phyloP scores from a whole-genome alignment of 2,113 vertebrate species.

The Struthidea cinerea region DNA sequence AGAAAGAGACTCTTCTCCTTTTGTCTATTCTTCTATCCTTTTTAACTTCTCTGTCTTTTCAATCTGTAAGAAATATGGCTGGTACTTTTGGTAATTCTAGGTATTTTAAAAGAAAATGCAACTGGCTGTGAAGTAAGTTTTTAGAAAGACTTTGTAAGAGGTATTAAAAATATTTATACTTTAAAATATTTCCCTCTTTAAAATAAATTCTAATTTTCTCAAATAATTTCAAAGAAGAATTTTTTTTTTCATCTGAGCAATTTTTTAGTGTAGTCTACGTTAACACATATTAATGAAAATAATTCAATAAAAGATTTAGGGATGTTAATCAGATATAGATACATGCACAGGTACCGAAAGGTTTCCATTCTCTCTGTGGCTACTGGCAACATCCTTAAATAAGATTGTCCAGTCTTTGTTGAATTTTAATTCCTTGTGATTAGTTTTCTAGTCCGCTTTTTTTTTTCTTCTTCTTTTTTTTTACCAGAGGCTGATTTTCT shows the following conservation, averaged over 20 bases:
- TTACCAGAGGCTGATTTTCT: background rate
- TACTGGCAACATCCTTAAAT: background rate
- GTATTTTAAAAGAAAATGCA: background rate
- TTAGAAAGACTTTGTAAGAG: background rate
- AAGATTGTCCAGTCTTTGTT: background rate
- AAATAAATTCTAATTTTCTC: background rate
- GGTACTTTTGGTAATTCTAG: background rate
- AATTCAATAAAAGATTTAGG: background rate
- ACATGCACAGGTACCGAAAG: rapidly evolving
- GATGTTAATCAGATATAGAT: background rate
- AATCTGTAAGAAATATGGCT: background rate
- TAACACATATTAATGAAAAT: background rate
- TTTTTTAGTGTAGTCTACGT: background rate
- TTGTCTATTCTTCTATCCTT: background rate
- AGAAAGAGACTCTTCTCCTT: background rate
- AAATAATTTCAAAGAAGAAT: rapidly evolving
- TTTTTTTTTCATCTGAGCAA: background rate
- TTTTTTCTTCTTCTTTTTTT: background rate
- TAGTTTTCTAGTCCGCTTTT: background rate
- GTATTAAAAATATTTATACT: background rate
- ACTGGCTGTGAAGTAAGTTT: background rate
- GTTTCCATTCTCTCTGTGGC: background rate
- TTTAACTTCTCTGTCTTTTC: background rate
- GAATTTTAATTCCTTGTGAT: background rate
- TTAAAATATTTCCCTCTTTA: background rate